Evolutionary conservation across 2,888 invertebrate species (phyloP), one percentile per base, ranked within the genome.

Genomic region (Pyrocoelia pectoralis): DNA sequence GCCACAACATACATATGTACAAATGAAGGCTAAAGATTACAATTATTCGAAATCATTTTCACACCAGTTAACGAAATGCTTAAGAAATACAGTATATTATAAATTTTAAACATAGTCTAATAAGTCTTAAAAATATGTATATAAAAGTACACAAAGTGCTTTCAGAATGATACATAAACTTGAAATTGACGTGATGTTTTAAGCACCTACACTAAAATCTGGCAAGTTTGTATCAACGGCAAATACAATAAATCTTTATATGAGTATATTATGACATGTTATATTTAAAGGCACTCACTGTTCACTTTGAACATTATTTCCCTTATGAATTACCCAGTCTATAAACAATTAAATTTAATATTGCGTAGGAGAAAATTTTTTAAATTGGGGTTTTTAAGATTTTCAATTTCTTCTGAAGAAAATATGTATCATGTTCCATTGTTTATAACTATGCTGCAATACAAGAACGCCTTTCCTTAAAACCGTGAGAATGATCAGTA

Each of bases 211-310:
- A 51, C 14, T 43, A 57, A 33, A 33, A 55, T 64, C 59, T 61
- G 65, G 65, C 65, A 65, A 65, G 65, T 61, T 56, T 50, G 33
- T n/a, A 59, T 46, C 43, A 63, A 63, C 58, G 63, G 63, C 63
- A 63, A 63, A 58, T 12, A 49, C 40, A 54, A 55, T 29, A 38
- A 15, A 24, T 57, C 40, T 17, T 41, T 24, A 24, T n/a, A 24
- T 24, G 24, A 24, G 15, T 55, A 18, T 28, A n/a, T n/a, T n/a
- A 57, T 38, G 18, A 38, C 8, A 43, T 43, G 3, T 52, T 29
- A 43, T 48, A 49, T 49, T 43, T 24, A n/a, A 62, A 62, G 62
- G 62, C 62, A 62, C 57, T 61, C 61, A 40, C 57, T 56, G 51
- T 43, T 50, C 28, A 29, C 17, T 53, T 33, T 19, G 28, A 48